Conservation (phyloP, 2,797 vertebrate genomes). For the Poeciliopsis paucimaculata region DNA sequence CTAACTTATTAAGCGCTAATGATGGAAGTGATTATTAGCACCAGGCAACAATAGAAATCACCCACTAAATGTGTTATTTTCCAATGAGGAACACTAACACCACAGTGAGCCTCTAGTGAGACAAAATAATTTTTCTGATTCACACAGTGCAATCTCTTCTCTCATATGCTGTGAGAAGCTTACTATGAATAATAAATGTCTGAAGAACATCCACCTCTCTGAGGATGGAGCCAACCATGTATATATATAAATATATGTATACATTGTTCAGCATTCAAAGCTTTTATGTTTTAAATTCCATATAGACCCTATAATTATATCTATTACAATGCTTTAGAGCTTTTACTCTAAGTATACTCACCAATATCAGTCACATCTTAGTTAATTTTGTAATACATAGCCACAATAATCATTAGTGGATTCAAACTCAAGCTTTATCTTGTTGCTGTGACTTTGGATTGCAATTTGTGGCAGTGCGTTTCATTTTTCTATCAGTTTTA, state of each 20-base stretch:
- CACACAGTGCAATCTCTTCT: slow-evolving; percentile 24
- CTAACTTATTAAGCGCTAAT: not conserved
- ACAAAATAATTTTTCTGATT: slow-evolving; percentile 18
- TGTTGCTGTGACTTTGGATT: not conserved
- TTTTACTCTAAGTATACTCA: not conserved
- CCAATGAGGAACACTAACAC: slow-evolving; percentile 6
- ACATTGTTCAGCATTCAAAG: not conserved
- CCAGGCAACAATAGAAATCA: not conserved
- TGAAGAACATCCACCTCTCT: slow-evolving; percentile 21
- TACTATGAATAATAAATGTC: slow-evolving; percentile 26
- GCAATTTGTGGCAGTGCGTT: not conserved
- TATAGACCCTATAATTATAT: not conserved
- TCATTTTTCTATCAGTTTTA: not conserved
- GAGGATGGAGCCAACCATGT: not conserved
- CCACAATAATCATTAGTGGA: not conserved
- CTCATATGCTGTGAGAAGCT: slow-evolving; percentile 19
- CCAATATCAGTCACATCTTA: not conserved
- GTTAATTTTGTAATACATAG: not conserved
- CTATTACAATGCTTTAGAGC: no score
- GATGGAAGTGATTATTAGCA: not conserved
- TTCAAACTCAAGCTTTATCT: not conserved
- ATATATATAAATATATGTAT: not conserved
- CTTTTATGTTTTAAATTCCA: not conserved
- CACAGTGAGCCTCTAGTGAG: slow-evolving; percentile 10
- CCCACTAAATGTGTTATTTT: slow-evolving; percentile 8